Evolutionary conservation across 2,797 vertebrate species (phyloP), one percentile per base, ranked within the genome.

Genomic region (Pelochelys cantorii): DNA sequence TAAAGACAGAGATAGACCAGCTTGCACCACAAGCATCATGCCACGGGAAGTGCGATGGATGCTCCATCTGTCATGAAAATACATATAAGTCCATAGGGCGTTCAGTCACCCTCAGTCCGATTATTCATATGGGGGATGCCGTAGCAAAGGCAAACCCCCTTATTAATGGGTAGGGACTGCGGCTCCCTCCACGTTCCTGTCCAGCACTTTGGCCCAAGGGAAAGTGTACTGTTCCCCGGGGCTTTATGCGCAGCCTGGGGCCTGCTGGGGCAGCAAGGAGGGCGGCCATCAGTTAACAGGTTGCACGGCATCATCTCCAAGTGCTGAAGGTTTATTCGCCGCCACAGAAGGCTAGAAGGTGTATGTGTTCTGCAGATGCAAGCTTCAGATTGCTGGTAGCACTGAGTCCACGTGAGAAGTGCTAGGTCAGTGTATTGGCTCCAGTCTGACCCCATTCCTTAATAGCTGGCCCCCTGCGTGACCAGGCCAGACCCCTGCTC

Each of bases 21-120:
- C 93, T 62, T 83, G 55, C 9, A 10, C 81, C 31, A 1, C 3
- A 25, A 86, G 79, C 93, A 78, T 2, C 4, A 75, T 79, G 3
- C 53, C 37, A 68, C 77, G 57, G 68, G 53, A 88, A 85, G 54
- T 65, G 0, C 18, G 8, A 62, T 3, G 11, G 87, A 87, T 37
- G 86, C 25, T 93, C 56, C 27, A 56, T 5, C n/a, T 0, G 3
- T 86, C 81, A 93, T 93, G 89, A 85, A 94, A 96, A 85, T 0
- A 34, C 3, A 71, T 7, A 2, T n/a, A 48, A 48, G 42, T 48
- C 42, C 42, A 48, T 8, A 81, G 65, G 65, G 56, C 0, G 1
- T 62, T 65, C 31, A 2, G 22, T 65, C 2, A 5, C 92, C 83
- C 31, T 37, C 3, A 6, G 75, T 59, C 60, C 53, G 5, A 85